Conservation (phyloP, 2,888 invertebrate species). For the Seira sanloemensis region DNA sequence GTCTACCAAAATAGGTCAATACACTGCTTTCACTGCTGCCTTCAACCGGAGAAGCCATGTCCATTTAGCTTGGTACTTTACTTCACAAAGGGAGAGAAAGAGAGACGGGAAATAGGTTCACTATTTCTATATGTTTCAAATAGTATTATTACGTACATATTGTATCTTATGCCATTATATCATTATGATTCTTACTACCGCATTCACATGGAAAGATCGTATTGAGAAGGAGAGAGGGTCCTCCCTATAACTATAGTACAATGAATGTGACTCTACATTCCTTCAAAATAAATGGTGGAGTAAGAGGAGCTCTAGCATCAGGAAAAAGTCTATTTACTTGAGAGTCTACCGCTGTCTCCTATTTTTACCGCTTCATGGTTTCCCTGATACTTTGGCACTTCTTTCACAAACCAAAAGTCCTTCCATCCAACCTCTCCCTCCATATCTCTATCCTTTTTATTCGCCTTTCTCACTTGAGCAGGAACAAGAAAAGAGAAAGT, state of each 20-base stretch:
- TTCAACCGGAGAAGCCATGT: background rate
- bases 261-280: background rate
- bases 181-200: background rate
- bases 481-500: conserved; percentile 32
- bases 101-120: background rate
- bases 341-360: background rate
- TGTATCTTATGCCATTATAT: background rate
- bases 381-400: conserved; percentile 34
- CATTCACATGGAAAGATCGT: background rate
- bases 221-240: too few species aligned
- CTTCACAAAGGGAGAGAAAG: background rate
- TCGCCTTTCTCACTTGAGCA: conserved; percentile 19
- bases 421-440: conserved; percentile 22
- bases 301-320: background rate
- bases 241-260: too few species aligned
- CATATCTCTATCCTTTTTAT: conserved; percentile 32
- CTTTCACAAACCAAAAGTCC: conserved; percentile 23
- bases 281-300: background rate
- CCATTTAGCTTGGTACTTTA: background rate
- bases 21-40: background rate
- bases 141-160: too few species aligned
- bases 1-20: conserved; percentile 42
- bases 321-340: background rate
- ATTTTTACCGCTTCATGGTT: conserved; percentile 40
- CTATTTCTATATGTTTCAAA: background rate